Base-by-base conservation (phyloP, 2,797 vertebrate genomes). In the Myotis daubentonii region DNA sequence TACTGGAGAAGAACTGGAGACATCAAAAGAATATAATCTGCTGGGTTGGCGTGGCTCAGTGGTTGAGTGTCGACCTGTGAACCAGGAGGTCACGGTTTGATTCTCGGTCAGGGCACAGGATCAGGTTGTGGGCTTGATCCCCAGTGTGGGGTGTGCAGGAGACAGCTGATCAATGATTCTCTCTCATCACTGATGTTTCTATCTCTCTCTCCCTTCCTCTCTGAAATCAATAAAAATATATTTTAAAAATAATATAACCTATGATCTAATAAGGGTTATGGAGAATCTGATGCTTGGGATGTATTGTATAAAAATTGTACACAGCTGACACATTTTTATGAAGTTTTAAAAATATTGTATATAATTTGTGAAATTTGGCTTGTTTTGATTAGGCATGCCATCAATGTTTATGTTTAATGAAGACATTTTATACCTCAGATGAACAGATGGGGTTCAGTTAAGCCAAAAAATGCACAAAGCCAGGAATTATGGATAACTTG, bases 401-500 rank as follows among this genome's bases (percentile, higher is more conserved):
- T 36, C 17, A 78, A 30, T 47, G 16, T 47, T 12, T 49, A 36
- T 41, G 41, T 76, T 65, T 57, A 96, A 82, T 38, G 11, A 94
- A 83, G 60, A 38, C 55, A 41, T 84, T 95, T 91, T 93, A 70
- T 60, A 82, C 12, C 23, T 72, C 10, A 47, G 53, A 84, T 81
- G 60, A 80, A 81, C 30, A 71, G 28, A 81, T 4, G n/a, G 57
- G 80, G 19, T 79, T 86, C 22, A 62, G 36, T 83, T 30, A 44
- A 41, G 36, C 20, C 28, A 36, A 28, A n/a, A 70, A 90, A 68
- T 41, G 47, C 84, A 60, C 53, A 70, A 36, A 82, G 25, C 23
- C 75, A 49, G n/a, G 71, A 62, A 72, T 66, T 41, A 41, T 7
- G 66, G 65, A 33, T 55, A 53, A 82, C 16, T 10, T 28, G 49